Percentiles rank a stretch among this genome's conserved stretches.
These are phyloP conservation scores for Hemiprocne comata DNA, from an alignment of 2,113 vertebrate genomes.

Conservation along the genomic window DNA sequence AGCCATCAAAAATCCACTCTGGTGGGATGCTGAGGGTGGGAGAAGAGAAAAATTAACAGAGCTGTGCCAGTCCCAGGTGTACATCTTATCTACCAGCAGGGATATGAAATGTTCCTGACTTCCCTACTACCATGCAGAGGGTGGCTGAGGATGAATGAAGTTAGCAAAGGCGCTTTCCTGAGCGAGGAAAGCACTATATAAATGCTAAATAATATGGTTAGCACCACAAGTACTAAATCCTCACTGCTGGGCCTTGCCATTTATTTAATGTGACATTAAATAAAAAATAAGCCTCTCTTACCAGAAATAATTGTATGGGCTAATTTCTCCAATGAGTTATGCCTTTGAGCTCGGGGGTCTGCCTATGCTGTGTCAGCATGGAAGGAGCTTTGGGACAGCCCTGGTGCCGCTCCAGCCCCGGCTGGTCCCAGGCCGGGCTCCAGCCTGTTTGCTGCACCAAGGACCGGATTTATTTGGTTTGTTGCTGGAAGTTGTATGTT, in stretches of 20 bases:
- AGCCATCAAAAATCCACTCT: fast-evolving
- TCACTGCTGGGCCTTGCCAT: background rate
- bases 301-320: background rate
- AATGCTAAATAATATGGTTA: conserved; percentile 5
- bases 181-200: background rate
- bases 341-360: background rate
- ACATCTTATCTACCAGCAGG: background rate
- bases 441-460: background rate
- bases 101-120: background rate
- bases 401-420: background rate
- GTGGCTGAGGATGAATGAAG: conserved; percentile 17
- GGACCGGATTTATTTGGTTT: background rate
- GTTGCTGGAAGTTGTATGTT: background rate
- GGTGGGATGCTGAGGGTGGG: background rate
- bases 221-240: background rate
- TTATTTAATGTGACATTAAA: conserved; percentile 29
- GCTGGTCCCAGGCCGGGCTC: background rate
- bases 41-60: background rate
- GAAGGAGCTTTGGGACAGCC: background rate
- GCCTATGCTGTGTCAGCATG: background rate
- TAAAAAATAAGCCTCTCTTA: background rate
- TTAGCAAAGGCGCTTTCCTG: background rate
- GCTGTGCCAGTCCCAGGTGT: background rate
- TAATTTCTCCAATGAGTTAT: background rate
- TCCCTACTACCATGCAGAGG: background rate